Evolutionary conservation across 1,140 invertebrate genomes (phyloP), one percentile per base, ranked within the genome.

Genomic region (Drosophila hydei): DNA sequence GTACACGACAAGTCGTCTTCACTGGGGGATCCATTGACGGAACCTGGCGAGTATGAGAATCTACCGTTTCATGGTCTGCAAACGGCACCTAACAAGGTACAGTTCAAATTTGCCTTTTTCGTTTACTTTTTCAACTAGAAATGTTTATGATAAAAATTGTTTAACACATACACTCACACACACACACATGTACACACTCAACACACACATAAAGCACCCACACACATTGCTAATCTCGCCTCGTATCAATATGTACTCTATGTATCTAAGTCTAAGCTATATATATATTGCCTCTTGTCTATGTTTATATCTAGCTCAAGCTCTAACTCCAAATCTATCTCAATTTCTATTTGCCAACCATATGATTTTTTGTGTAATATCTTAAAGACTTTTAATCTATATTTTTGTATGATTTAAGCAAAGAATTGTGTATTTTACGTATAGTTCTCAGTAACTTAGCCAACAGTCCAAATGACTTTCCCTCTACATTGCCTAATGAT

Each of bases 41-140:
- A 92, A 89, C 93, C 93, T 91, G 96, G 96, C 71, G 96, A 97
- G 92, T 98, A 98, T 93, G 97, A 98, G 93, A 98, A 98, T 92
- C 94, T 98, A 89, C 96, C 97, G 65, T 98, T 98, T 93, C 97
- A 98, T 92, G 96, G 96, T 79, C 95, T 97, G 83, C 96, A 97
- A 93, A 95, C 96, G 89, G 95, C 96, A 75, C 96, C 96, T 80
- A 97, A 97, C 92, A 97, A 97, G 95, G 97, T 98, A 94, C 92
- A 84, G 76, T 68, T 72, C 30, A 56, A 4, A 45, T 51, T 43
- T 27, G 27, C n/a, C 42, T 64, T 11, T 27, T 30, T 30, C 55
- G 56, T 5, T 16, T 21, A 19, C 9, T 45, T 51, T 25, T 7
- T 50, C 40, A 43, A 4, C 55, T 36, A 61, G 50, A 60, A 52